phyloP scores from a whole-genome alignment of 1,140 invertebrate genomes.

The Gryon sp. region DNA sequence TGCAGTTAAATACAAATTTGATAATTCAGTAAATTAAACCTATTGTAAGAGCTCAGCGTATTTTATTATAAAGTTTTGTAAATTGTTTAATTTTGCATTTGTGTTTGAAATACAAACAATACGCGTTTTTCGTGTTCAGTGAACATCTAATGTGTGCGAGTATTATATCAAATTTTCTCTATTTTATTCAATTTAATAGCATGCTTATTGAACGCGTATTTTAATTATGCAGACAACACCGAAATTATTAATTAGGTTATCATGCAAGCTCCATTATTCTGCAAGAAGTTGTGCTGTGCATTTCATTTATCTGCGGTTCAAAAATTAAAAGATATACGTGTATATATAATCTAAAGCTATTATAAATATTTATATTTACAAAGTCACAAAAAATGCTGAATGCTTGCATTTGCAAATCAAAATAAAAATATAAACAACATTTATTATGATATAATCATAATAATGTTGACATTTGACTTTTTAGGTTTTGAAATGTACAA shows the following conservation, averaged over 20 bases:
- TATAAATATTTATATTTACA: no score
- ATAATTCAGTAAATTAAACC: slow-evolving; percentile 21
- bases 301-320: slow-evolving; percentile 32
- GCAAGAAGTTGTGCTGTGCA: not conserved
- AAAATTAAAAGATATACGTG: no score
- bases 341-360: no score
- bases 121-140: slow-evolving; percentile 10
- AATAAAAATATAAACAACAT: no score
- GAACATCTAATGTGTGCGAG: slow-evolving; percentile 4
- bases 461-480: no score
- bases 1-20: no score
- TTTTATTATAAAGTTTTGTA: slow-evolving; percentile 23
- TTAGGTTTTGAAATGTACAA: no score
- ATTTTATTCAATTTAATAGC: slow-evolving; percentile 43
- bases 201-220: slow-evolving; percentile 27
- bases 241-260: slow-evolving; percentile 42
- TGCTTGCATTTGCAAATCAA: no score
- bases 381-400: no score
- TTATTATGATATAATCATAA: no score
- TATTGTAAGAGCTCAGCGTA: no score
- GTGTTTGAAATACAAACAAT: slow-evolving; percentile 22
- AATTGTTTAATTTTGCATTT: slow-evolving; percentile 16
- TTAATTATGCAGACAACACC: slow-evolving; percentile 36
- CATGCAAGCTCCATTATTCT: slow-evolving; percentile 23
- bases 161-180: slow-evolving; percentile 17